These are phyloP conservation scores for Conchocele bisecta DNA, from an alignment of 2,888 invertebrate genomes.

Conservation along the genomic window DNA sequence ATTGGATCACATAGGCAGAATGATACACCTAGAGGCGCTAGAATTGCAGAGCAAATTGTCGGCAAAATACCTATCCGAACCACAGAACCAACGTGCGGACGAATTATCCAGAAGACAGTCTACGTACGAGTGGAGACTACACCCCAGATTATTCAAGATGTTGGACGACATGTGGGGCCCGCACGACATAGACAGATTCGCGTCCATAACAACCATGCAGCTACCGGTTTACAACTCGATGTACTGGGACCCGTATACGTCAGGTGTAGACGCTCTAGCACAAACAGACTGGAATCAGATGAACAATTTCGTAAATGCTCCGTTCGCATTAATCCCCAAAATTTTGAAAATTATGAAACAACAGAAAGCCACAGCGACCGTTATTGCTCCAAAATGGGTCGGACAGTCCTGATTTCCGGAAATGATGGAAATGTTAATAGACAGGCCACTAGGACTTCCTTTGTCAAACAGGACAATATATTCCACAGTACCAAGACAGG, in stretches of 20 bases:
- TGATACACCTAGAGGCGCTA: conserved; percentile 1
- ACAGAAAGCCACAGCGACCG: conserved; percentile 13
- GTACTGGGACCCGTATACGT: conserved; percentile 16
- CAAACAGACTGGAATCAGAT: conserved; percentile 3
- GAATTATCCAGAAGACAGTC: not conserved
- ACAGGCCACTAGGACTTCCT: conserved; percentile 1
- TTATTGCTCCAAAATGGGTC: conserved; percentile 19
- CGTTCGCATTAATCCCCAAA: conserved; percentile 16
- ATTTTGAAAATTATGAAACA: not conserved
- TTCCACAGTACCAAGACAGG: not conserved
- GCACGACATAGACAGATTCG: conserved; percentile 16
- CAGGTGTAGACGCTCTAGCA: conserved; percentile 15
- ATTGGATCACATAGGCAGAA: not conserved
- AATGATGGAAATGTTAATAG: not conserved
- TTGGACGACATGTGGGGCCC: conserved; percentile 14
- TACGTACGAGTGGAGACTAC: conserved; percentile 1
- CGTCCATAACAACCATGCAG: conserved; percentile 5
- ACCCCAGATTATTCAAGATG: conserved; percentile 11
- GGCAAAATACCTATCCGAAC: not conserved
- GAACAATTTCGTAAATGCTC: conserved; percentile 30
- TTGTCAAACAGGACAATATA: not conserved
- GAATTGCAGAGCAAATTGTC: not conserved
- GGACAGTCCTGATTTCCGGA: conserved; percentile 7
- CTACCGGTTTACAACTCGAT: conserved; percentile 17
- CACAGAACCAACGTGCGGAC: conserved; percentile 4